A percentile compares a stretch with the other conserved stretches of the same genome.
These are phyloP conservation scores for Drosophila longiperda DNA, from an alignment of 2,888 invertebrate species.

Conservation along the genomic window DNA sequence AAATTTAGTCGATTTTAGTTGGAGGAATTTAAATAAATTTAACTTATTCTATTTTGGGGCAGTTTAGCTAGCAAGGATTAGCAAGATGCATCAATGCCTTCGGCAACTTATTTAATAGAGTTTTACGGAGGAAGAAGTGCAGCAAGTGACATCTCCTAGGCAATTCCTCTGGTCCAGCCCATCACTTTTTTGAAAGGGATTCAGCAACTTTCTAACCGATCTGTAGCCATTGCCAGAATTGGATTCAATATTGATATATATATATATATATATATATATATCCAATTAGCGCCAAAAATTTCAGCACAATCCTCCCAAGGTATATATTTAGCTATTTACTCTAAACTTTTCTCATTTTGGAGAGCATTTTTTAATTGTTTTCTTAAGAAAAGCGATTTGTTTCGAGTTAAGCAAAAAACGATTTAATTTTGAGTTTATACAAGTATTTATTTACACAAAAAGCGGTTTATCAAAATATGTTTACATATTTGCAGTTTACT, in stretches of 20 bases:
- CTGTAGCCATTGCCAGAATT: background rate
- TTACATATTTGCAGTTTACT: slow-evolving; percentile 52
- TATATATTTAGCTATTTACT: background rate
- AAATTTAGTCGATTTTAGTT: background rate
- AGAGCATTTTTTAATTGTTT: background rate
- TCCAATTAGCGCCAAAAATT: background rate
- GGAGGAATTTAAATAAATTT: background rate
- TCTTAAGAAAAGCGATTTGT: background rate
- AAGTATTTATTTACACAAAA: slow-evolving; percentile 67
- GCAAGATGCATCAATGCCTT: background rate
- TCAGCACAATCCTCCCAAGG: background rate
- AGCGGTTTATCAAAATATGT: slow-evolving; percentile 28
- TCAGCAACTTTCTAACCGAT: background rate
- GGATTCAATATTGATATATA: too few species aligned
- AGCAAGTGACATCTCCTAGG: background rate
- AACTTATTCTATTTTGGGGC: background rate
- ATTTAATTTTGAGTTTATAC: slow-evolving; percentile 17
- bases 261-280: background rate
- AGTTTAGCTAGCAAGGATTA: background rate
- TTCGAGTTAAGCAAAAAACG: background rate
- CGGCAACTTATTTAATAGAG: background rate
- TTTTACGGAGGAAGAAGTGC: too few species aligned
- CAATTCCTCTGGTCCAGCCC: background rate
- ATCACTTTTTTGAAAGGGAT: background rate
- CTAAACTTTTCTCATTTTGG: background rate